Base-by-base conservation (phyloP, 2,888 invertebrate genomes). In the Chrysolina oricalcia region DNA sequence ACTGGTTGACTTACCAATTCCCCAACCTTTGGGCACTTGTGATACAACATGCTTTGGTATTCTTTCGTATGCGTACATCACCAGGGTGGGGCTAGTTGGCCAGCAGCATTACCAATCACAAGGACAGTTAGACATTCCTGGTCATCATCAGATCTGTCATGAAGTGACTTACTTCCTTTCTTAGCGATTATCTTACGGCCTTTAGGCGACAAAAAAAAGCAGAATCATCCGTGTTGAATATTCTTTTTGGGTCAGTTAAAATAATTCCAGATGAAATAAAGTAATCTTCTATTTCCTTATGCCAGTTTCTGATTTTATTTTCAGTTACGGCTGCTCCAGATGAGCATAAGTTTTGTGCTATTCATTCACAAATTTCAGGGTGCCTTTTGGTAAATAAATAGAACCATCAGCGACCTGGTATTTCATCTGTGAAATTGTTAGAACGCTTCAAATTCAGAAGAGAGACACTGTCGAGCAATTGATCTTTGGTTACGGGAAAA, bases 201-300 rank as follows among this genome's bases (percentile, higher is more conserved):
- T 59, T 78, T 74, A 35, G 73, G 76, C 76, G 48, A 48, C 48
- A 48, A 48, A 48, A 48, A 48, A 48, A n/a, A n/a, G 48, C 48
- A 43, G 78, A 78, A 67, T 78, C 75, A 56, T 78, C 78, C 27
- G 78, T 62, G 48, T 78, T 76, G 50, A 72, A 76, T 56, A 77
- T 75, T 59, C 73, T 66, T 53, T 66, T 67, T 40, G 73, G 73
- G 50, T 78, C 78, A 62, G 59, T 53, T 43, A 75, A 72, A 65
- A 62, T 66, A 53, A 63, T 64, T 46, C 65, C 65, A 41, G 73
- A 73, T 59, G 72, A 76, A 56, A 65, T 69, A 75, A 76, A 72
- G 63, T 78, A 76, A 19, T 73, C 41, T 46, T 73, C 10, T 43
- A 78, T 65, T 73, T 76, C 78, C 19, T 73, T 41, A 73, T 68